Percentiles rank a stretch among this genome's conserved stretches.
Evolutionary conservation across 1,140 invertebrate species (phyloP).

Genomic region (Atta colombica): DNA sequence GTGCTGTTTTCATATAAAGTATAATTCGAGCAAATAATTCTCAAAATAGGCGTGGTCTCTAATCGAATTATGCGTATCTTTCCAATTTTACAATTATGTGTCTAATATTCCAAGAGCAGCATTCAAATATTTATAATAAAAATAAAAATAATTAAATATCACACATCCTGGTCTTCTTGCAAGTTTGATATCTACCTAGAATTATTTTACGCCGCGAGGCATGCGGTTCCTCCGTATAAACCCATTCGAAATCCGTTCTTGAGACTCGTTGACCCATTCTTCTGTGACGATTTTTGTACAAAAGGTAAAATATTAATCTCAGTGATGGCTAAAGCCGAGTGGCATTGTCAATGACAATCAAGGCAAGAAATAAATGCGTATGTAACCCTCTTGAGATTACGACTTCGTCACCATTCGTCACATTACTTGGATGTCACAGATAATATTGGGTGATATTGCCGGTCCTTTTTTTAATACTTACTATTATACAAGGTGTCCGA

Average conservation of each 20-base stretch:
- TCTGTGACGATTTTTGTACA: not conserved
- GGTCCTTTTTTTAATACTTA: not conserved
- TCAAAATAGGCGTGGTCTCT: not conserved
- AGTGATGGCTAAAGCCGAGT: not conserved
- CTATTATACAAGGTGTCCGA: not conserved
- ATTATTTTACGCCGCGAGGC: slow-evolving; percentile 97
- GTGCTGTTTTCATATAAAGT: not conserved
- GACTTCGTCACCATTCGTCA: not conserved
- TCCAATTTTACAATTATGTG: not conserved
- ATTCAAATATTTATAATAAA: not conserved
- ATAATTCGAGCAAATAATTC: not conserved
- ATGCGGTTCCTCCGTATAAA: slow-evolving; percentile 99
- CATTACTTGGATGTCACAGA: not conserved
- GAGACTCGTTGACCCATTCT: slow-evolving; percentile 95
- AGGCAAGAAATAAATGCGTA: not conserved
- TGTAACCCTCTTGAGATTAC: not conserved
- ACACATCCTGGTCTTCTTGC: not conserved
- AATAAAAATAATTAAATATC: not conserved
- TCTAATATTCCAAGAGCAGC: not conserved
- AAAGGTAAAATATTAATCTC: not conserved
- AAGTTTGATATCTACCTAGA: slow-evolving; percentile 91
- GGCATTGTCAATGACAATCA: not conserved
- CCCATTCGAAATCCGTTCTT: slow-evolving; percentile 97
- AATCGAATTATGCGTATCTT: not conserved
- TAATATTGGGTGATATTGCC: not conserved